Evolutionary conservation across 2,797 vertebrate genomes (phyloP), one percentile per base, ranked within the genome.

Genomic region (Ctenopoma kingsleyae): DNA sequence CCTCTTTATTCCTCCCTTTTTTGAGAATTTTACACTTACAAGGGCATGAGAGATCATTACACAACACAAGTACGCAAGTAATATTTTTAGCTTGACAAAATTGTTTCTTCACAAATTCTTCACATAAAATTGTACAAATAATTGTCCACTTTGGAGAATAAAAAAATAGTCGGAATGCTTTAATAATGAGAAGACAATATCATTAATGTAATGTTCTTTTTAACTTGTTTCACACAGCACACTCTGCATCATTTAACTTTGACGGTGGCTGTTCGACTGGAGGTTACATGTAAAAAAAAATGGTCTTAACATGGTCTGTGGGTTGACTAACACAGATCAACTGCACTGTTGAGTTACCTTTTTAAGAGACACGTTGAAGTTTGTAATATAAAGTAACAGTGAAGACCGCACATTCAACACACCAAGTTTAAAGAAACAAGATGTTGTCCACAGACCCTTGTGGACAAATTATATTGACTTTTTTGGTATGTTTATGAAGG

Each of bases 1-100:
- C 89, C 88, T 64, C 82, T 85, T 90, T 83, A 63, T 61, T 50
- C n/a, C 13, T 19, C 17, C 1, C 4, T 69, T 8, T 53, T 59
- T 16, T 50, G 41, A 36, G 5, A 22, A 69, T 74, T 72, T 56
- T 23, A 48, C 13, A 11, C 9, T 53, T 25, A 6, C n/a, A 55
- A 22, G 0, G 2, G 13, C 51, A n/a, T 6, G 16, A 19, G 6
- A 41, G 41, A 36, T n/a, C n/a, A n/a, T n/a, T 44, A 57, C 23
- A 44, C 8, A 38, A 11, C 12, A 22, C 13, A 19, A 25, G 8
- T 22, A 43, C 41, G 5, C 38, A 47, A 35, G 23, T 2, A 20
- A 0, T 0, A 2, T 7, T 55, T 32, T 63, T 27, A 38, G 44
- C 41, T 17, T 35, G 1, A 59, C 7, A 56, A 54, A 19, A 8